Base-by-base conservation (phyloP, 2,888 invertebrate species). In the Cyclophora albipunctata region DNA sequence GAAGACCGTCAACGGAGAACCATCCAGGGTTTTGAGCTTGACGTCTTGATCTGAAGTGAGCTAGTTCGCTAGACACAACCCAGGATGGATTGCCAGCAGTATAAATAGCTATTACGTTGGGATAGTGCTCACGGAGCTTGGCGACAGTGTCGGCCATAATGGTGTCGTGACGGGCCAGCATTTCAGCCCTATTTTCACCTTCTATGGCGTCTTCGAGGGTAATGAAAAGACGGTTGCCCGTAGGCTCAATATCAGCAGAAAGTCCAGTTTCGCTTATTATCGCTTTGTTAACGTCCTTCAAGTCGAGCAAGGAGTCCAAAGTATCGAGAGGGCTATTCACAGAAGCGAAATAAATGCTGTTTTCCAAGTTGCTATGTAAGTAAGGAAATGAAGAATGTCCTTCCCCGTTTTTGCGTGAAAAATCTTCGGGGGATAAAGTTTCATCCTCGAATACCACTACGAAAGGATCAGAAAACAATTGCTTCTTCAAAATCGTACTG, bases 121-220 rank as follows among this genome's bases (percentile, higher is more conserved):
- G 69, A 53, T 90, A 67, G 7, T 78, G 67, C 3, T 86, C 72
- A 34, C 84, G 63, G 7, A 93, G 69, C 47, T 90, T 77, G 0
- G 80, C 73, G 60, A 89, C 86, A 61, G 90, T 82, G 3, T 90
- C 79, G 43, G 84, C 73, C 71, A 94, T 92, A 59, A 90, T 85
- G 3, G 79, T 82, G 81, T 92, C 91, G 68, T 93, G 93, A 37
- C 91, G 84, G 46, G 84, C 83, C 6, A 92, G 82, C 71, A 93
- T 81, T 1, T 90, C 88, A 6, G 75, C 65, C 42, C 92, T 73
- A 7, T 90, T 82, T 59, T 91, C 91, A 34, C 84, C 87, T 34
- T 91, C 91, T 45, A 71, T 74, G 3, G 91, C 90, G 68, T 92
- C 92, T 56, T 91, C 87, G 34, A 93, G 78, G 49, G 81, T 82